These are phyloP conservation scores for Agrotis exclamationis DNA, from an alignment of 2,888 invertebrate species.

Conservation along the genomic window DNA sequence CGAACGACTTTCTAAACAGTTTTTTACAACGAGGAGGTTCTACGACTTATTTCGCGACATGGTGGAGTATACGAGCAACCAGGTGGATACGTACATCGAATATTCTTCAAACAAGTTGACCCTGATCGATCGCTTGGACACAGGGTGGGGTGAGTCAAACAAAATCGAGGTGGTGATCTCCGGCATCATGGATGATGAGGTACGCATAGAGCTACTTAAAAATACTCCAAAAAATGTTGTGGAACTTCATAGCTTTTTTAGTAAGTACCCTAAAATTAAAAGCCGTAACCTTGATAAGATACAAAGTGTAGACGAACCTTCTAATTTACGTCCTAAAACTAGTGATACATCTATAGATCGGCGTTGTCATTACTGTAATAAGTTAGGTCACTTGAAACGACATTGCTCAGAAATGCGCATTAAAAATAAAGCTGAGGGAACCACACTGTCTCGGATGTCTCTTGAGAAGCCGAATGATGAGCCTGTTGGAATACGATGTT, in stretches of 20 bases:
- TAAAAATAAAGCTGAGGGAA: neutral
- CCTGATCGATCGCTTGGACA: constrained; percentile 14
- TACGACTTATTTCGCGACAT: constrained; percentile 10
- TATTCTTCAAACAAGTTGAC: constrained; percentile 17
- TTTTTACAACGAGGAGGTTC: constrained; percentile 8
- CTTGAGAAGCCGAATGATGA: neutral
- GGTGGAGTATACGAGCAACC: constrained; percentile 14
- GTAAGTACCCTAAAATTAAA: too few relatives aligned
- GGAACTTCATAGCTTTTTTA: neutral
- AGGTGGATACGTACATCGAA: constrained; percentile 5
- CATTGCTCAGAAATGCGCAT: constrained; percentile 3
- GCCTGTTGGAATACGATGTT: neutral
- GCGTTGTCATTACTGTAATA: constrained; percentile 12
- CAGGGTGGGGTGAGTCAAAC: constrained; percentile 5
- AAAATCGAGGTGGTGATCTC: constrained; percentile 13
- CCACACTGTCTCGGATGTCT: too few relatives aligned
- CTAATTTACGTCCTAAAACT: neutral
- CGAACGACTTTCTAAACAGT: neutral
- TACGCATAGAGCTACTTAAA: constrained; percentile 9
- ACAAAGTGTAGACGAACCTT: neutral
- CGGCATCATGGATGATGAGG: constrained; percentile 11
- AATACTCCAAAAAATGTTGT: constrained; percentile 4
- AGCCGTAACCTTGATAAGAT: neutral
- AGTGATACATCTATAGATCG: neutral
- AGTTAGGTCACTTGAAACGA: constrained; percentile 7